These are phyloP conservation scores for Himalopsyche phryganea DNA, from an alignment of 1,140 invertebrate genomes.

Conservation along the genomic window DNA sequence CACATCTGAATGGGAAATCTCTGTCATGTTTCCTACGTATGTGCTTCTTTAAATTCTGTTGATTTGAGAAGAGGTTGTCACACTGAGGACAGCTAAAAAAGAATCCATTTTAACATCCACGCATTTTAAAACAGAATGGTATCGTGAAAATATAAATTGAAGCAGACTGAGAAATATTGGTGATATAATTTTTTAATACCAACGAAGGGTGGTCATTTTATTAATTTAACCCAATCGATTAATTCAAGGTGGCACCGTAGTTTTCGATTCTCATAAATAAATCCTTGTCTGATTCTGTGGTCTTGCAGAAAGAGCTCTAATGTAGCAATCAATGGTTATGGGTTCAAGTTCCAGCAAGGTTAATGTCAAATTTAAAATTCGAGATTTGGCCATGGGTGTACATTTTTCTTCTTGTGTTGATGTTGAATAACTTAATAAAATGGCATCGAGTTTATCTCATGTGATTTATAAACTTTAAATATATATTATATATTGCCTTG, in stretches of 20 bases:
- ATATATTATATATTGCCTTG: neutral
- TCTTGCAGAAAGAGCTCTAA: too few species aligned
- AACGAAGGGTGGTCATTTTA: neutral
- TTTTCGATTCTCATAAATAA: neutral
- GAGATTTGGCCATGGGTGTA: too few species aligned
- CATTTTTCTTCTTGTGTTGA: too few species aligned
- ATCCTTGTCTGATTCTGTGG: neutral
- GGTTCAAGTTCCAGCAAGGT: too few species aligned
- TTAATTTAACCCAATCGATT: neutral
- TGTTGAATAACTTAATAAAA: too few species aligned
- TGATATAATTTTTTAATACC: neutral
- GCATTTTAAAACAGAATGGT: neutral
- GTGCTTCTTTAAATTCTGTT: constrained; percentile 38
- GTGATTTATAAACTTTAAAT: too few species aligned
- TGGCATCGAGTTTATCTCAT: too few species aligned
- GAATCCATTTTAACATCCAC: constrained; percentile 12
- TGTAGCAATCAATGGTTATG: too few species aligned
- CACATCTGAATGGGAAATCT: constrained; percentile 41
- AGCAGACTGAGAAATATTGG: neutral
- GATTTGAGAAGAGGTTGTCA: constrained; percentile 32
- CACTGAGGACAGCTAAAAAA: constrained; percentile 35
- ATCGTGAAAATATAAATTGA: neutral
- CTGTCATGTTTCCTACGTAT: constrained; percentile 37
- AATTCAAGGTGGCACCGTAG: neutral
- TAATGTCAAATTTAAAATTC: too few species aligned